Evolutionary conservation across 2,113 vertebrate species (phyloP).

Genomic region (Esox niger): DNA sequence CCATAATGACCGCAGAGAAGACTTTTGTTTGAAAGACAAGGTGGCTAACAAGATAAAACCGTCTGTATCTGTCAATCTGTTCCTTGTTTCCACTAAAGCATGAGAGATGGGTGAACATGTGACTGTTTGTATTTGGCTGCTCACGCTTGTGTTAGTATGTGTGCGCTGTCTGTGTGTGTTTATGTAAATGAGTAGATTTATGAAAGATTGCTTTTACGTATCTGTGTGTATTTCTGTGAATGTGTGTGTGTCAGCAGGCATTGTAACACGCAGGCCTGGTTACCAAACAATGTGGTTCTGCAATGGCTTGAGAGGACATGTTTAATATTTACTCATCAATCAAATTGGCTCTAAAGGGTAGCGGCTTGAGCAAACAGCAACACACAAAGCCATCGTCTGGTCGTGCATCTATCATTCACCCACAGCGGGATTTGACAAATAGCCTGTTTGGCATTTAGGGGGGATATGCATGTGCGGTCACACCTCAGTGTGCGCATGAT

Average conservation of each 20-base stretch:
- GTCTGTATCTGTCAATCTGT: not conserved
- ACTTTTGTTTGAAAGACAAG: not conserved
- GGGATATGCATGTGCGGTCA: not conserved
- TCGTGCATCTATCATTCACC: not conserved
- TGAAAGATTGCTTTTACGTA: not conserved
- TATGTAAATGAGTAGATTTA: constrained; percentile 1
- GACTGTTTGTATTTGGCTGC: not conserved
- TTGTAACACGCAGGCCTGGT: not conserved
- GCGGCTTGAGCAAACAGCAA: not conserved
- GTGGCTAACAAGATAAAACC: not conserved
- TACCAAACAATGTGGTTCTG: not conserved
- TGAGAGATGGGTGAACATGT: not conserved
- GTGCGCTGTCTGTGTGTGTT: constrained; percentile 11
- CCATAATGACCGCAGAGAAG: not conserved
- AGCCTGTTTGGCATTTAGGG: not conserved
- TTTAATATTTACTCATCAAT: constrained; percentile 11
- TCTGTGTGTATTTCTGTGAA: not conserved
- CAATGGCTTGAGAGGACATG: not conserved
- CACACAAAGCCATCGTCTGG: not conserved
- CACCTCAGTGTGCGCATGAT: not conserved
- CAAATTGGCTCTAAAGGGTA: not conserved
- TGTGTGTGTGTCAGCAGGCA: not conserved
- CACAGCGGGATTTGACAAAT: constrained; percentile 5
- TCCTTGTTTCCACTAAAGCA: not conserved
- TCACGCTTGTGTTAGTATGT: not conserved